Conservation (phyloP, 2,888 invertebrate genomes). For the Linnaemya vulpina region DNA sequence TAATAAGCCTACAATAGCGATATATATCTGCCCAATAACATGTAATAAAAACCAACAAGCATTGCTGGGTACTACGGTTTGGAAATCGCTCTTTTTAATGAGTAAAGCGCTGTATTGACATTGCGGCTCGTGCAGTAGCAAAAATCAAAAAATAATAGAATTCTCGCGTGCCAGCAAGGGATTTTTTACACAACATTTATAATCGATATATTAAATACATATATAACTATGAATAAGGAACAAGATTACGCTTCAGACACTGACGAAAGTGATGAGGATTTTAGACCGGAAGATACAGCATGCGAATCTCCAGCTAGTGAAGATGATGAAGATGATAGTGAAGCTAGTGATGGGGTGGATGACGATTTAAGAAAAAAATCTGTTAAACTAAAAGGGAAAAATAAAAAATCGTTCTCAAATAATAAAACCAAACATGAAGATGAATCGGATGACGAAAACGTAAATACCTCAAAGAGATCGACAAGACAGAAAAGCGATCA, state of each 20-base stretch:
- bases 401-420: constrained; percentile 52
- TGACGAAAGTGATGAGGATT: constrained; percentile 91
- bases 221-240: constrained; percentile 79
- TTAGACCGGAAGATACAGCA: constrained; percentile 85
- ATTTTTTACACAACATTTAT: not conserved
- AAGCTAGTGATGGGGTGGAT: constrained; percentile 50
- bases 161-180: constrained; percentile 51
- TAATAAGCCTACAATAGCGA: too few species aligned
- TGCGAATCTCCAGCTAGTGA: constrained; percentile 82
- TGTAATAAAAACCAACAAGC: too few species aligned
- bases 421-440: constrained; percentile 35
- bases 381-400: constrained; percentile 58
- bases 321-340: constrained; percentile 64
- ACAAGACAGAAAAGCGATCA: constrained; percentile 75
- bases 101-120: not conserved
- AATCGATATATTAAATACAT: constrained; percentile 20
- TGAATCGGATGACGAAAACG: constrained; percentile 38
- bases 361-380: constrained; percentile 49
- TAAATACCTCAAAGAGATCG: constrained; percentile 64
- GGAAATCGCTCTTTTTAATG: not conserved
- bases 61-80: too few species aligned
- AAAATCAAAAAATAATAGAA: constrained; percentile 23
- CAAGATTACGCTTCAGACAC: constrained; percentile 86
- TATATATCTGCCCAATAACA: too few species aligned
- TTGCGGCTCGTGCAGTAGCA: not conserved